Evolutionary conservation across 23 tunicate genomes (phyloP).

Genomic region (Halocynthia roretzi): DNA sequence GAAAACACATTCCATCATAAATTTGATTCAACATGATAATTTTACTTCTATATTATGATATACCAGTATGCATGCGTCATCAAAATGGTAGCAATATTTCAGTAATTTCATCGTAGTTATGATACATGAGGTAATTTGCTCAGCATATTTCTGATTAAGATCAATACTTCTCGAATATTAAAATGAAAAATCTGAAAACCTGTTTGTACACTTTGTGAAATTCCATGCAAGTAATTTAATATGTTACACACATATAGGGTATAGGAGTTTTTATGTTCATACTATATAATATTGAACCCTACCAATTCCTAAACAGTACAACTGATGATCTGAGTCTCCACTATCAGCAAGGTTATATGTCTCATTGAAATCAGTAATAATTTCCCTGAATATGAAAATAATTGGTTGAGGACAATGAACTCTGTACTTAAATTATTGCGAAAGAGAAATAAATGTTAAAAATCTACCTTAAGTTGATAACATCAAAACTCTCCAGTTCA

Average conservation of each 20-base stretch:
- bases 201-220: too few relatives aligned
- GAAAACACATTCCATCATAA: neutral
- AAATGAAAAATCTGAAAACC: too few relatives aligned
- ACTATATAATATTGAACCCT: neutral
- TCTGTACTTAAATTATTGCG: neutral
- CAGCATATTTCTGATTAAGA: too few relatives aligned
- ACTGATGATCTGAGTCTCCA: neutral
- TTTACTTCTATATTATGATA: too few relatives aligned
- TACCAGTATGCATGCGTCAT: too few relatives aligned
- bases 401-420: neutral
- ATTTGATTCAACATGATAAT: neutral
- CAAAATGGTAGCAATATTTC: too few relatives aligned
- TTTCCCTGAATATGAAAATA: neutral
- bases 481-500: neutral
- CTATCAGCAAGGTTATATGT: neutral
- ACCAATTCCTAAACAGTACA: conserved; percentile 12
- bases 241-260: too few relatives aligned
- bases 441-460: neutral
- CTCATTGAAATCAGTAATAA: conserved; percentile 2
- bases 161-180: too few relatives aligned
- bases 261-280: too few relatives aligned
- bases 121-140: too few relatives aligned
- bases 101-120: too few relatives aligned
- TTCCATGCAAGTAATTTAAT: too few relatives aligned
- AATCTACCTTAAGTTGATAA: neutral